Evolutionary conservation across 2,888 invertebrate species (phyloP), one percentile per base, ranked within the genome.

Genomic region (Hololepta plana): DNA sequence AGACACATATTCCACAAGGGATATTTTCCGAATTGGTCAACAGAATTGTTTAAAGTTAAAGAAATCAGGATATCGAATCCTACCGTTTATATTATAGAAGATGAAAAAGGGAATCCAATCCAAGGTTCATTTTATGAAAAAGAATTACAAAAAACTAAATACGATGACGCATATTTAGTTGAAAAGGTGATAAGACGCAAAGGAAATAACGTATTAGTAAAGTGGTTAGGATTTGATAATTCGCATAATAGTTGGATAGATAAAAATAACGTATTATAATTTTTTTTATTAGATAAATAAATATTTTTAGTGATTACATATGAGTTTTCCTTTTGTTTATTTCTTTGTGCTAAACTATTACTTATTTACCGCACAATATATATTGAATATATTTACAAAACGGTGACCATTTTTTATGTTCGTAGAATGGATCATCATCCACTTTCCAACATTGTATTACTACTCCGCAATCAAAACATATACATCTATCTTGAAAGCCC

Each of bases 11-110:
- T 43, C 31, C 32, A 33, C 7, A 41, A 42, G 24, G 40, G 41
- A 3, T 45, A 40, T 34, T 41, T 39, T 23, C 38, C 41, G 3
- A 40, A 44, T 32, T 45, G 44, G 43, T 39, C 41, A n/a, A 39
- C 42, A 8, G 44, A 45, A 35, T 31, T 44, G 17, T 44, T 45
- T 34, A 32, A 32, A 28, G 35, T 43, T 19, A 33, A 30, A 19
- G 28, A 35, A 31, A 29, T 46, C 25, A 32, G 40, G 32, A 23
- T 35, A 26, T 39, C 39, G 16, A 30, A 39, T 32, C 44, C 41
- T 23, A 26, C 31, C 14, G 33, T 38, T 32, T 38, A 43, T 35
- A 24, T 35, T 19, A 22, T 43, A 21, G 27, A 35, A 35, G 38
- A 47, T 36, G 29, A 38, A 33, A 31, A 36, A 24, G 31, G 40